Evolutionary conservation across 2,797 vertebrate species (phyloP), one percentile per base, ranked within the genome.

Genomic region (Sphaeramia orbicularis): DNA sequence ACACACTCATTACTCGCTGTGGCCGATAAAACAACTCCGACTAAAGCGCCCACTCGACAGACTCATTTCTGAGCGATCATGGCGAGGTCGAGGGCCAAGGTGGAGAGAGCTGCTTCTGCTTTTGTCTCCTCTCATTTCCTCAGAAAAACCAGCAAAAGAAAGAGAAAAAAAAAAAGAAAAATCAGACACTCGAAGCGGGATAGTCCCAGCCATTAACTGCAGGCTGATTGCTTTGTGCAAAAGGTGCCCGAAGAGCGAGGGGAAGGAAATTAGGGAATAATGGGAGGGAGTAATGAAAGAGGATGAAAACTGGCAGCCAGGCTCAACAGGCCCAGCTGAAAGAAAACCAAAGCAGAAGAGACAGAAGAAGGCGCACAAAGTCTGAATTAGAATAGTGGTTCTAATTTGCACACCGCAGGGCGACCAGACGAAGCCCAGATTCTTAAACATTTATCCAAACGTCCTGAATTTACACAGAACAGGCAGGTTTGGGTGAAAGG

Each of bases 261-360:
- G 84, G 87, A 87, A 77, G 86, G 91, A 93, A 93, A 93, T 93
- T 86, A 93, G 87, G 83, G 83, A 91, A 91, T 94, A 92, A 93
- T 92, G 91, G 87, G 79, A 65, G 69, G 55, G 74, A 80, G 81
- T 93, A 93, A 94, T 93, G 92, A 90, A 92, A 92, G 91, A 87
- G 78, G 84, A 93, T 92, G 91, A 91, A 84, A 93, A 91, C 61
- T 91, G 92, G 90, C 92, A 92, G 92, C 76, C 30, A 11, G 16
- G 83, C 72, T 83, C 76, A 85, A 84, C 89, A 86, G 75, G 82
- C 74, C 24, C 52, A 51, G 63, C 69, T 59, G 80, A 62, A 72
- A 74, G 49, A 76, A 65, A 78, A 68, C 53, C 38, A 71, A 59
- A 60, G 65, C 36, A 75, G 41, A 68, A 10, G 56, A 65, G 57